Evolutionary conservation across 2,888 invertebrate genomes (phyloP).

Genomic region (Tricholauxania praeusta): DNA sequence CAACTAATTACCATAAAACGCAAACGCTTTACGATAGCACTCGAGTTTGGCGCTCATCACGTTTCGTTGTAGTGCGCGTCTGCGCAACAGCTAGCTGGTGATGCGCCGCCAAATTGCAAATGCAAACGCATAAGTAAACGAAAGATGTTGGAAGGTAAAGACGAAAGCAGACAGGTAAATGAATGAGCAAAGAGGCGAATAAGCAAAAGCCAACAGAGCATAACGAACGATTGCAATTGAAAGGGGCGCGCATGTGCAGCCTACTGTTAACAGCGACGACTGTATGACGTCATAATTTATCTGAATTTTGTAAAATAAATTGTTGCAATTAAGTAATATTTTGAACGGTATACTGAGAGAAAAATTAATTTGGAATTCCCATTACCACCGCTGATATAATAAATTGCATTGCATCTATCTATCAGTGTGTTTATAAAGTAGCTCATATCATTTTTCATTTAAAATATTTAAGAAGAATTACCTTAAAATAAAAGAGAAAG

Average conservation of each 20-base stretch:
- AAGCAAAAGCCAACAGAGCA: not conserved
- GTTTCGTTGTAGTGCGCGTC: constrained; percentile 2
- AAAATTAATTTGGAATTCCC: too few relatives aligned
- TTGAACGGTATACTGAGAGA: not conserved
- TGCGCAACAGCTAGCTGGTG: too few relatives aligned
- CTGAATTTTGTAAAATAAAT: constrained; percentile 23
- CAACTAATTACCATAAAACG: constrained; percentile 45
- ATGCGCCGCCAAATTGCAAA: too few relatives aligned
- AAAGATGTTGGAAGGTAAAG: not conserved
- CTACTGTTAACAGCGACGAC: not conserved
- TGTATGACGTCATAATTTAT: constrained; percentile 2
- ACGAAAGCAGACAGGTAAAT: not conserved
- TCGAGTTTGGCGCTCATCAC: constrained; percentile 34
- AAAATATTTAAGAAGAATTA: too few relatives aligned
- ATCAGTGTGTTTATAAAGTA: too few relatives aligned
- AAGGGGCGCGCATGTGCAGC: not conserved
- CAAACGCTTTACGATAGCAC: not conserved
- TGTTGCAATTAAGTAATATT: constrained; percentile 17
- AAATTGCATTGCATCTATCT: too few relatives aligned
- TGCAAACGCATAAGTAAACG: too few relatives aligned
- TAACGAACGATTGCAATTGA: not conserved
- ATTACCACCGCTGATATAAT: too few relatives aligned
- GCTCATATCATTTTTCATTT: too few relatives aligned
- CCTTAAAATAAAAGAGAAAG: too few relatives aligned
- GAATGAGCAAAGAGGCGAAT: not conserved